Percentiles rank a stretch among this genome's conserved stretches.
phyloP scores from a whole-genome alignment of 2,113 vertebrate species.

The Sterrhoptilus dennistouni region DNA sequence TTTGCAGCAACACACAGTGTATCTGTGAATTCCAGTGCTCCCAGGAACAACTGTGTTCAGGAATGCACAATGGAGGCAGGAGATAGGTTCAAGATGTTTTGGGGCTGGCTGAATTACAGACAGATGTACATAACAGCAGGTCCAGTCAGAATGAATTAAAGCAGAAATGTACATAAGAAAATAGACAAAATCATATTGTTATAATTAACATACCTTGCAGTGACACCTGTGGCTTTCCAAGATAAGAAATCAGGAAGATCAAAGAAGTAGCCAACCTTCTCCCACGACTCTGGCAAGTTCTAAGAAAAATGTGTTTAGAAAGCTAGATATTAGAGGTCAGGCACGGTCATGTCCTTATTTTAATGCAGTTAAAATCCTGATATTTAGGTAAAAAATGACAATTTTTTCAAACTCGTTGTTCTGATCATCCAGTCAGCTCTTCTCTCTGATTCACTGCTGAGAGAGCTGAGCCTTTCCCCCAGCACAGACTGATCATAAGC shows the following conservation, averaged over 20 bases:
- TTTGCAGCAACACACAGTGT: conserved; percentile 4
- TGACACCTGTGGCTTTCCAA: conserved; percentile 92
- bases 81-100: conserved; percentile 80
- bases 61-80: conserved; percentile 50
- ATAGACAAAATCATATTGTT: conserved; percentile 23
- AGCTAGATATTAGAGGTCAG: conserved; percentile 9
- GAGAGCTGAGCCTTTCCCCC: neutral
- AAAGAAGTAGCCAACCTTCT: conserved; percentile 87
- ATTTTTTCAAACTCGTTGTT: neutral
- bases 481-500: neutral
- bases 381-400: neutral
- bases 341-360: neutral
- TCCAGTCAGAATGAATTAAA: conserved; percentile 67
- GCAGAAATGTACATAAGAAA: conserved; percentile 39
- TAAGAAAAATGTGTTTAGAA: conserved; percentile 61
- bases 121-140: conserved; percentile 70
- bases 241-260: conserved; percentile 96
- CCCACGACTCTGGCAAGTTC: conserved; percentile 76
- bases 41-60: conserved; percentile 38
- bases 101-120: conserved; percentile 69
- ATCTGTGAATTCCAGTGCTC: conserved; percentile 43
- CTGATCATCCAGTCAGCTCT: neutral
- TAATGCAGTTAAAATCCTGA: neutral
- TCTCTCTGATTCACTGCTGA: neutral
- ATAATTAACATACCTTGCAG: conserved; percentile 83